A percentile compares a stretch with the other conserved stretches of the same genome.
These are phyloP conservation scores for Hanleya hanleyi DNA, from an alignment of 2,888 invertebrate genomes.

Conservation along the genomic window DNA sequence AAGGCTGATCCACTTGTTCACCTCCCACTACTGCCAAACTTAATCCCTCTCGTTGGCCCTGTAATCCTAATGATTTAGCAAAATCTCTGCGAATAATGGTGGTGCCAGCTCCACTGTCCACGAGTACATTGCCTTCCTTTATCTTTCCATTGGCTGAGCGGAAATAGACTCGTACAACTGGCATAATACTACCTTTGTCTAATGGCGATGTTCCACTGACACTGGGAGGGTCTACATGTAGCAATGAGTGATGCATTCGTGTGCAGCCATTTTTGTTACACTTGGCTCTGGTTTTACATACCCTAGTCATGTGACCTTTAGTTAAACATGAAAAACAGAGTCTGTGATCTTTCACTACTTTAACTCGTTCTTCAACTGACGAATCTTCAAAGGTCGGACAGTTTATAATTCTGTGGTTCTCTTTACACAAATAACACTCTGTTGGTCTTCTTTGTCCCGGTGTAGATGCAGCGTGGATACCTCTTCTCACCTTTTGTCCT, in stretches of 20 bases:
- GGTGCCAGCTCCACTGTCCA: not conserved
- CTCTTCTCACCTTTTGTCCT: not conserved
- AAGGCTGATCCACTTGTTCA: not conserved
- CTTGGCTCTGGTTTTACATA: slow-evolving; percentile 1
- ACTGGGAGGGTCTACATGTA: not conserved
- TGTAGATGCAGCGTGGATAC: not conserved
- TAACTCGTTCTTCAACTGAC: not conserved
- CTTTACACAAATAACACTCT: not conserved
- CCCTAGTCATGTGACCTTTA: not conserved
- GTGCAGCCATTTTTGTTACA: slow-evolving; percentile 10
- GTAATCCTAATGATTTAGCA: not conserved
- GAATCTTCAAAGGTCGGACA: not conserved
- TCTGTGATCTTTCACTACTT: not conserved
- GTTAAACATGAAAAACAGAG: slow-evolving; percentile 18
- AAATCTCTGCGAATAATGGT: not conserved
- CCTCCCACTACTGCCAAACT: not conserved
- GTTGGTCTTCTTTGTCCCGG: not conserved
- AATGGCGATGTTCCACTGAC: slow-evolving; percentile 3
- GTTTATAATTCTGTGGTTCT: not conserved
- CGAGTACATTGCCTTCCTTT: not conserved
- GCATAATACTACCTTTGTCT: not conserved
- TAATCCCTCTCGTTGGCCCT: not conserved
- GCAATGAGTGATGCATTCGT: not conserved
- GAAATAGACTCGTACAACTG: slow-evolving; percentile 1
- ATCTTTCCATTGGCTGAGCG: not conserved